Evolutionary conservation across 2,113 vertebrate species (phyloP), one percentile per base, ranked within the genome.

Genomic region (Perca schrenkii): DNA sequence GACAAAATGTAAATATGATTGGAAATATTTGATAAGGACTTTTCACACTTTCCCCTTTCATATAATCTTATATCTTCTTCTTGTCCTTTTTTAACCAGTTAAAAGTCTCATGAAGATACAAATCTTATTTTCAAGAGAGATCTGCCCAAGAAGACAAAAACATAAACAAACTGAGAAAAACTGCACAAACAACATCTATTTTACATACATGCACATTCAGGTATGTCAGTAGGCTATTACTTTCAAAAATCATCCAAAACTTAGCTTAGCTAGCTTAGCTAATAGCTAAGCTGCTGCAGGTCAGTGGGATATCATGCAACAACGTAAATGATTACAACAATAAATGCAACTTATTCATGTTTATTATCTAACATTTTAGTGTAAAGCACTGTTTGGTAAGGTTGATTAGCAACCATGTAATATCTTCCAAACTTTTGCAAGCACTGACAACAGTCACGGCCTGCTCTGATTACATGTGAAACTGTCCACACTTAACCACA

Each of bases 401-500:
- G 25, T 54, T 75, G 4, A 49, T 17, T 52, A 62, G 21, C n/a
- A 64, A 63, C 25, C 15, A 61, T 43, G 36, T 43, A 56, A 64
- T 49, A 50, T 80, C 36, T 19, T 13, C 22, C 22, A 47, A 76
- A 86, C 17, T 74, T 79, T 53, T 36, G 1, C 58, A 19, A 21
- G 36, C 77, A 36, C 36, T 3, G 31, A 73, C 74, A 71, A 56
- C 78, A 43, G 52, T 68, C 70, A 74, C 4, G 72, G n/a, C 77
- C 40, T 25, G 19, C 49, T 54, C 86, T 78, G 76, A 90, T 86
- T 91, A 78, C 63, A 60, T 21, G 62, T 70, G 70, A 85, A 89
- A 82, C 67, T 78, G 78, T 85, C 77, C 83, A 83, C 88, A 77
- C 70, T 86, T 86, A 87, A 89, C 84, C 58, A 62, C 66, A 63